phyloP scores from a whole-genome alignment of 2,113 vertebrate species.

The Odontesthes bonariensis region DNA sequence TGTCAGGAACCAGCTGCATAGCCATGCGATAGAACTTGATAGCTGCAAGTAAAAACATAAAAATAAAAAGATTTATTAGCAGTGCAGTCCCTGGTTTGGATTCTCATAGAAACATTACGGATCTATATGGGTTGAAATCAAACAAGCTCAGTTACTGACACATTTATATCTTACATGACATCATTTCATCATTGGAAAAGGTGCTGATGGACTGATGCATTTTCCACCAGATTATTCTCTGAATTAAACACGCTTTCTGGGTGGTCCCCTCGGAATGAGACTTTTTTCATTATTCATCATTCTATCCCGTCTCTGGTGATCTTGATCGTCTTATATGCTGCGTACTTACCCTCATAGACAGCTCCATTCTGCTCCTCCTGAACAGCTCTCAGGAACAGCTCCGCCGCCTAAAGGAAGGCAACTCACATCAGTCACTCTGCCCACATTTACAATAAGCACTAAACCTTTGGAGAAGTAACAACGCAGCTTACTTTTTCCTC shows the following conservation, averaged over 20 bases:
- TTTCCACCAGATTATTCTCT: neutral
- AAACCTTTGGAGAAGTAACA: neutral
- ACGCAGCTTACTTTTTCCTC: slow-evolving; percentile 89
- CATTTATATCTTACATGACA: too few species aligned
- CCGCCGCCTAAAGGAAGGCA: slow-evolving; percentile 86
- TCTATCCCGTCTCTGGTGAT: too few species aligned
- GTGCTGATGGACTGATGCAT: too few species aligned
- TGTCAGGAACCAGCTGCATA: slow-evolving; percentile 98
- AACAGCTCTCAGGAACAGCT: slow-evolving; percentile 95
- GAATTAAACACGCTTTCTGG: too few species aligned
- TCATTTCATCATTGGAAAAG: too few species aligned
- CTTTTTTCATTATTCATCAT: too few species aligned
- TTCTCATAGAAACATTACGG: neutral
- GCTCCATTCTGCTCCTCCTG: slow-evolving; percentile 97
- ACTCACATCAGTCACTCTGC: slow-evolving; percentile 9
- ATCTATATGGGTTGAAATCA: neutral
- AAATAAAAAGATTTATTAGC: neutral
- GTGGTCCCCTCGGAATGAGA: too few species aligned
- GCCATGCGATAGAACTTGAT: slow-evolving; percentile 99
- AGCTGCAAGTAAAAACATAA: slow-evolving; percentile 83
- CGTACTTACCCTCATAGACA: slow-evolving; percentile 91
- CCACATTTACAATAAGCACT: neutral
- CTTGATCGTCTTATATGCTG: neutral
- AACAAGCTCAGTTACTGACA: neutral
- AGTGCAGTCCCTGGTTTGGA: neutral